These are phyloP conservation scores for Sicus ferrugineus DNA, from an alignment of 2,888 invertebrate genomes.

Conservation along the genomic window DNA sequence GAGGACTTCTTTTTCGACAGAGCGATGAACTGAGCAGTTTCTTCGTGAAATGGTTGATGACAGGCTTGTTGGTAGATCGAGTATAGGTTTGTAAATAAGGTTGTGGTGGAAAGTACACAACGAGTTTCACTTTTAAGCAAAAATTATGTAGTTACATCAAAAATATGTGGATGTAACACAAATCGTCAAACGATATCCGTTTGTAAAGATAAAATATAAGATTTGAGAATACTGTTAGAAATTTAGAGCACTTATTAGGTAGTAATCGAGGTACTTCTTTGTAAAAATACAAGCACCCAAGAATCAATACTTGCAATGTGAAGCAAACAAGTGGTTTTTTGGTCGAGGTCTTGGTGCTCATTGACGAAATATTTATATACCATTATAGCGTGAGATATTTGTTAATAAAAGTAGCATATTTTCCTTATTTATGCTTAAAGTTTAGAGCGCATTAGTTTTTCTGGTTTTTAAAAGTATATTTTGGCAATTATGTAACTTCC, in stretches of 20 bases:
- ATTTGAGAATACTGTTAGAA: too few relatives aligned
- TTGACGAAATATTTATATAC: too few relatives aligned
- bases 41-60: background rate
- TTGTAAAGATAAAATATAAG: background rate
- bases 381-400: too few relatives aligned
- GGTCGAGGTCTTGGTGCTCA: too few relatives aligned
- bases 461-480: too few relatives aligned
- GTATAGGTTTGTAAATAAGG: slow-evolving; percentile 14
- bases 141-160: slow-evolving; percentile 12
- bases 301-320: too few relatives aligned
- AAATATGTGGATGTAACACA: slow-evolving; percentile 16
- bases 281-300: too few relatives aligned
- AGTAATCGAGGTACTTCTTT: too few relatives aligned
- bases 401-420: too few relatives aligned
- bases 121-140: slow-evolving; percentile 1
- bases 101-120: background rate
- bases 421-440: background rate
- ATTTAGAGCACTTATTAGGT: too few relatives aligned
- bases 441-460: background rate
- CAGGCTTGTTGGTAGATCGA: background rate
- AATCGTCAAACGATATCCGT: slow-evolving; percentile 4
- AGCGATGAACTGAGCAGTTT: slow-evolving; percentile 25
- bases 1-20: slow-evolving; percentile 34
- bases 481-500: too few relatives aligned
- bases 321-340: too few relatives aligned